Evolutionary conservation across 2,113 vertebrate species (phyloP), one percentile per base, ranked within the genome.

Genomic region (Paralichthys olivaceus): DNA sequence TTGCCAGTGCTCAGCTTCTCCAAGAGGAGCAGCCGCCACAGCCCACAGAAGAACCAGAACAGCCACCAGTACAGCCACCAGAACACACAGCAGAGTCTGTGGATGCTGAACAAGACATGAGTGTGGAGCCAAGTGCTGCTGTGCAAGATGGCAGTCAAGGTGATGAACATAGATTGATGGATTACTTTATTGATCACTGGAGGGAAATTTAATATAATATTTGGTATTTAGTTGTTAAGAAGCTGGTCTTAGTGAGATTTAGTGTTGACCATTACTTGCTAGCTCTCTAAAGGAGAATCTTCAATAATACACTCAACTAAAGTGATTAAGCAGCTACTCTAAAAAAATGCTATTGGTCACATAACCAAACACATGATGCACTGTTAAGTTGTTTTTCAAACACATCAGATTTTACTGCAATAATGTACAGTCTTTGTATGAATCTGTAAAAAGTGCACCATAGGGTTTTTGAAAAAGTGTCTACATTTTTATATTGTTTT

Each of bases 1-100:
- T 86, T 1, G 83, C 89, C 43, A 91, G 40, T 54, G 76, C 87
- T 9, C 87, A 84, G 32, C 78, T 87, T 26, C 85, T 84, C 6
- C 88, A 81, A 63, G 72, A 81, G 5, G 81, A 89, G 40, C 85
- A 88, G 43, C 86, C 75, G 1, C 79, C 83, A 8, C 89, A 77
- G 20, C 85, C 7, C 63, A 40, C 37, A 40, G 91, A 89, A 56
- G 76, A 84, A 15, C 2, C 69, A 28, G 49, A 75, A 14, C 67
- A 78, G 75, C 75, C 81, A 43, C 37, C 37, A 40, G 11, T 1
- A 3, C 37, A 40, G 12, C 37, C 37, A 34, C 17, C 59, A 6
- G 72, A 70, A 47, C 19, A 51, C 11, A 69, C 53, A 7, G 1
- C 59, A 17, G 84, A 85, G 15, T 19, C 75, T 4, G 3, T 9